Evolutionary conservation across 2,888 invertebrate species (phyloP).

Genomic region (Eremobia ochroleuca): DNA sequence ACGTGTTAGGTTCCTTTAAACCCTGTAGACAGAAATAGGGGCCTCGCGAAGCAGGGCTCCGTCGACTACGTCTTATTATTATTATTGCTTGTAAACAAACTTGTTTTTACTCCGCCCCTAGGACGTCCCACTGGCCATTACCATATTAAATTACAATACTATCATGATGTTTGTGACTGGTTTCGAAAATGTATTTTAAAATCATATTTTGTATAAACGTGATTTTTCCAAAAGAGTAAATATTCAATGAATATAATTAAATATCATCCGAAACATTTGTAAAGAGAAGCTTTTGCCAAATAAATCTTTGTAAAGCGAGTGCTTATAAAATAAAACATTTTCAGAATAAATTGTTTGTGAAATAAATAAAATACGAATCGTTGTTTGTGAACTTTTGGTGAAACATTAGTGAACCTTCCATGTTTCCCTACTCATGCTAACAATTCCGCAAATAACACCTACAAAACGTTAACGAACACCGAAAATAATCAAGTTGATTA

Average conservation of each 20-base stretch:
- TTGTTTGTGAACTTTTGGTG: background rate
- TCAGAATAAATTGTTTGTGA: background rate
- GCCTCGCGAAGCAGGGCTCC: too few relatives aligned
- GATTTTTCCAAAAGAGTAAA: background rate
- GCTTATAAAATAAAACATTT: too few relatives aligned
- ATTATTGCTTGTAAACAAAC: too few relatives aligned
- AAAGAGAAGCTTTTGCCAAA: background rate
- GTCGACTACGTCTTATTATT: too few relatives aligned
- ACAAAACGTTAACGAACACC: conserved; percentile 16
- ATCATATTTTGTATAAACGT: background rate
- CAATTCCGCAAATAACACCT: background rate
- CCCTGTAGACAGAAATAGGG: too few relatives aligned
- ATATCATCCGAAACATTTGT: background rate
- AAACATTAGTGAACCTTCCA: background rate
- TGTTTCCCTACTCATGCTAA: background rate
- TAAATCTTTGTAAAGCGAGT: background rate
- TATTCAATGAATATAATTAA: background rate
- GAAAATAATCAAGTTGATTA: conserved; percentile 55
- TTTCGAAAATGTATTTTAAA: background rate
- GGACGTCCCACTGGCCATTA: too few relatives aligned
- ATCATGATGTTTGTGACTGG: background rate
- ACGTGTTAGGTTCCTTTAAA: too few relatives aligned
- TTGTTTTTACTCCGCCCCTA: too few relatives aligned
- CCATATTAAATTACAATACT: too few relatives aligned
- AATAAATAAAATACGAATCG: background rate